Evolutionary conservation across 2,888 invertebrate genomes (phyloP), one percentile per base, ranked within the genome.

Genomic region (Drosophila koepferae): DNA sequence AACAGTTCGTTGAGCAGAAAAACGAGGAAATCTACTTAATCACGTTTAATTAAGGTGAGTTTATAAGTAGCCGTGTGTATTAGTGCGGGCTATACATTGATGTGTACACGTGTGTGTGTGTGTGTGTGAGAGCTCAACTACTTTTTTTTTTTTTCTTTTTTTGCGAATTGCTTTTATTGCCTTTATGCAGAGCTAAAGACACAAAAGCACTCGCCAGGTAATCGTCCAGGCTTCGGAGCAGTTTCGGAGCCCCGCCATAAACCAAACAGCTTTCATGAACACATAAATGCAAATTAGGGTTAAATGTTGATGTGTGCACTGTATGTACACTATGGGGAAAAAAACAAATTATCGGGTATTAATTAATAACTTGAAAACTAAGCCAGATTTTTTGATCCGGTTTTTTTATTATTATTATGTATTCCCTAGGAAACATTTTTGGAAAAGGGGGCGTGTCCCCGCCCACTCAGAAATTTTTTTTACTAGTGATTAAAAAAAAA

Each of bases 11-110:
- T 72, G 84, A 82, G 86, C 85, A 87, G 81, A 86, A 87, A 89
- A 83, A 86, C 78, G 90, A 82, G 90, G 83, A 89, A 87, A 87
- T 87, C 87, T 86, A 88, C 88, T 88, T 88, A 88, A 88, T 88
- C 90, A 88, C 90, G 80, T 89, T 90, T 90, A 90, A 91, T 91
- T 90, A 83, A 90, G 90, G 90, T 90, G 84, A 88, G 89, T 86
- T 86, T 79, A 86, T 88, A 79, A 84, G 85, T 81, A 88, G 82
- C 56, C 66, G 53, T 67, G 58, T 70, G 63, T 68, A 66, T 72
- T 77, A 72, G 76, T 72, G 41, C 54, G 16, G 28, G 20, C 67
- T 48, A 53, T 62, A 16, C 63, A 18, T 51, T 9, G n/a, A 7
- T 41, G n/a, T 53, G 3, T 65, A 46, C 51, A 20, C 54, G 54